Evolutionary conservation across 1,140 invertebrate genomes (phyloP), one percentile per base, ranked within the genome.

Genomic region (Semibalanus balanoides): DNA sequence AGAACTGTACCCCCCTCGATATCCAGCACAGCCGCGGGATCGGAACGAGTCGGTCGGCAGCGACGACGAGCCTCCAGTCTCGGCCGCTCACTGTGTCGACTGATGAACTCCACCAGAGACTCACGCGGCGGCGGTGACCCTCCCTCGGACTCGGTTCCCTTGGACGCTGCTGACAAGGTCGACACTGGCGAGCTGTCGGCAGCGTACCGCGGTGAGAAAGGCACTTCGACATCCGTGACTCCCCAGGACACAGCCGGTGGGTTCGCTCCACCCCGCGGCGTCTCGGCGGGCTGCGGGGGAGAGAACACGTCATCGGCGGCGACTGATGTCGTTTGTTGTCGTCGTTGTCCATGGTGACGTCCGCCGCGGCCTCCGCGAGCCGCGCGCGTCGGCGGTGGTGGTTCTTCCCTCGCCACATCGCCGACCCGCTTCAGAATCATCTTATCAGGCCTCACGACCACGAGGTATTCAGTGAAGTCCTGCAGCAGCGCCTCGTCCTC

Each of bases 401-500:
- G 51, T 19, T 64, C 51, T 19, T 64, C 51, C 51, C 22, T 14
- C 51, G 31, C 0, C 64, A 31, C 30, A 64, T 31, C 35, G 9
- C 35, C 74, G 1, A 31, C 30, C 30, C 74, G 7, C 27, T 43
- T 64, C 35, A 31, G 35, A 35, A 75, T 31, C 74, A 31, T 43
- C 64, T 64, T 64, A 19, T 64, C 51, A 19, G 51, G 51, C 11
- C 51, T 7, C 22, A 64, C 51, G 14, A 64, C 51, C 14, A 64
- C 51, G 7, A 64, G 51, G 51, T 64, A 64, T 19, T 64, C 51
- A 1, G 51, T 64, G 22, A 64, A 64, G 51, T 64, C 51, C 51
- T 64, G 51, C 51, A 64, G 51, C 51, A 64, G 51, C 51, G 51
- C 51, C 51, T 64, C 51, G 51, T 64, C 51, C 51, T 64, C 51